Evolutionary conservation across 1,140 invertebrate genomes (phyloP).

Genomic region (Venturia canescens): DNA sequence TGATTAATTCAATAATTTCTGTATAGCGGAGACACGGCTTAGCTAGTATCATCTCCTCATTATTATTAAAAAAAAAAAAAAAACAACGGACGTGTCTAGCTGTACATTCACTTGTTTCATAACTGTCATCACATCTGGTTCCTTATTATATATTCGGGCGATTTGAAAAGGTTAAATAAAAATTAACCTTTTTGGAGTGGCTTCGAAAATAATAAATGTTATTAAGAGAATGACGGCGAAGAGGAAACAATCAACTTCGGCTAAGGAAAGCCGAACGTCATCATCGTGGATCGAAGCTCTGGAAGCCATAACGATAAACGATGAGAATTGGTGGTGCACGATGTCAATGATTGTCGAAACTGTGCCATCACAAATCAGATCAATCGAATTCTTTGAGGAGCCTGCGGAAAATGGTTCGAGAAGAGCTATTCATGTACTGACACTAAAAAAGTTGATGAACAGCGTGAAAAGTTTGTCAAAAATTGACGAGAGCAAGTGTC

Average conservation of each 20-base stretch:
- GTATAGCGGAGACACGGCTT: no score
- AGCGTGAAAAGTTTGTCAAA: slow-evolving; percentile 57
- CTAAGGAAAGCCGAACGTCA: background rate
- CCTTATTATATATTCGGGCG: background rate
- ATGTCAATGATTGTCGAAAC: slow-evolving; percentile 65
- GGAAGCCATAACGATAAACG: slow-evolving; percentile 61
- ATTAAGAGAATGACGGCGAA: background rate
- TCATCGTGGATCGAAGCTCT: slow-evolving; percentile 55
- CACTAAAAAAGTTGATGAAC: slow-evolving; percentile 40
- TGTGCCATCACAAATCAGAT: slow-evolving; percentile 51
- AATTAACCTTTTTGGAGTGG: background rate
- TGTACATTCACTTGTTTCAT: background rate
- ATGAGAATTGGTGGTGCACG: slow-evolving; percentile 68
- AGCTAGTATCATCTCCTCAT: no score
- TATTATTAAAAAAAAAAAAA: no score
- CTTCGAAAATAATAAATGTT: background rate
- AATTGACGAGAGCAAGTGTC: slow-evolving; percentile 54
- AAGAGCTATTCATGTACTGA: slow-evolving; percentile 57
- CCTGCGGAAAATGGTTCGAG: slow-evolving; percentile 56
- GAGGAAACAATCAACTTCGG: slow-evolving; percentile 13
- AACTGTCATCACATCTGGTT: background rate
- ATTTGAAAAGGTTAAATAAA: background rate
- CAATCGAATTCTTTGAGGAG: slow-evolving; percentile 61
- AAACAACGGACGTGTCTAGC: no score
- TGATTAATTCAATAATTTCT: no score